Evolutionary conservation across 1,140 invertebrate genomes (phyloP), one percentile per base, ranked within the genome.

Genomic region (Ooceraea biroi): DNA sequence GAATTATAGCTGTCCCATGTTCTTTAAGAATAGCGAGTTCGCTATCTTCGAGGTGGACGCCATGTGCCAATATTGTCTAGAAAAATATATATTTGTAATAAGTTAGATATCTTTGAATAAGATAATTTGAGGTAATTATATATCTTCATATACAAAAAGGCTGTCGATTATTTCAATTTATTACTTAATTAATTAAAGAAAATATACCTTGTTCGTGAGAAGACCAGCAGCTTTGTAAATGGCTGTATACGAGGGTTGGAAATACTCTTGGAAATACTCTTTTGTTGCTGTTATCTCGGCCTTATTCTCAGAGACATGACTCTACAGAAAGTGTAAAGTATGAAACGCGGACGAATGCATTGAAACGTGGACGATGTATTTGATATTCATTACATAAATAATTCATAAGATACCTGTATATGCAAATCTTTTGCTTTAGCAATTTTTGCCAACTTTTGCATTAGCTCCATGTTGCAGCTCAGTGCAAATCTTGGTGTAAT

Each of bases 401-500:
- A 36, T 36, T 65, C 55, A 41, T 50, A 14, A 73, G 68, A 84
- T 95, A 97, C 97, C 95, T 98, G 98, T 90, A 98, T 96, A 86
- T 95, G 96, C 71, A 98, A 94, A 90, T 97, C 89, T 88, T 96
- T 95, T 90, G 96, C 94, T 80, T 95, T 93, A 1, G 98, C 97
- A n/a, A 98, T 93, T 65, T 95, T 87, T 12, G 95, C 96, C 41
- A 99, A 93, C 44, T 94, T 91, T 72, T 92, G 95, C 95, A 99
- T 96, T 5, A 98, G 94, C 46, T 96, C 93, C 90, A 96, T 95
- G 83, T 96, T 95, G 93, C 98, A 98, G 85, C 97, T 97, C 4
- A 98, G 91, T 19, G 97, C 98, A 95, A 98, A 99, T 89, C 98
- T 95, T 60, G 98, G 98, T 2, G 98, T 98, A 58, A 99, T 96